A percentile compares a stretch with the other conserved stretches of the same genome.
Conservation (phyloP, 92 coral and sea anemone species). For the Ricordea florida region DNA sequence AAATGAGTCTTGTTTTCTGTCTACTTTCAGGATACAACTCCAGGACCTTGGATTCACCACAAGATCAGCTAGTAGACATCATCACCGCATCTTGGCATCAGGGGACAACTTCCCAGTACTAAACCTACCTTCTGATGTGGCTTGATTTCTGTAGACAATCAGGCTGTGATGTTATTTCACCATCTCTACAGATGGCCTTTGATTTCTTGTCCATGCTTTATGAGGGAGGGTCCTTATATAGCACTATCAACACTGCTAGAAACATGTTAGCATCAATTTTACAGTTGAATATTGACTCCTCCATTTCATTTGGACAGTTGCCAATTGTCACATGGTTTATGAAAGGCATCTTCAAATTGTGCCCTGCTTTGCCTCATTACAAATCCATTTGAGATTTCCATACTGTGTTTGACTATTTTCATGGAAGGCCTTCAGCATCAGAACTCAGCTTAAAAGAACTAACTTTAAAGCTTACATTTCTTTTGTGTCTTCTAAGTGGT, state of each 20-base stretch:
- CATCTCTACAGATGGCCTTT: slow-evolving; percentile 6
- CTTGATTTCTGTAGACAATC: neutral
- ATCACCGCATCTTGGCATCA: slow-evolving; percentile 43
- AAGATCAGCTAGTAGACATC: no score
- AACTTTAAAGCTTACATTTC: slow-evolving; percentile 20
- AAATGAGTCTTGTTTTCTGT: slow-evolving; percentile 29
- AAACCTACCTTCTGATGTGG: slow-evolving; percentile 49
- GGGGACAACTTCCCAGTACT: slow-evolving; percentile 28
- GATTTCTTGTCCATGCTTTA: slow-evolving; percentile 41
- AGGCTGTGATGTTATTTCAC: neutral
- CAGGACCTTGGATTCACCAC: slow-evolving; percentile 33
- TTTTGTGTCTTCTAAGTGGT: slow-evolving; percentile 17
- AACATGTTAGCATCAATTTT: slow-evolving; percentile 36
- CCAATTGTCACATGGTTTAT: slow-evolving; percentile 43
- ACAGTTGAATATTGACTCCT: neutral
- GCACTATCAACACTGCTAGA: slow-evolving; percentile 39
- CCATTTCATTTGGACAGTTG: slow-evolving; percentile 48
- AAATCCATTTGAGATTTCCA: slow-evolving; percentile 35
- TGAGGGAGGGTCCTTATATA: slow-evolving; percentile 16
- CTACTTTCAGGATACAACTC: slow-evolving; percentile 52
- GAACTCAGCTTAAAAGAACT: slow-evolving; percentile 24
- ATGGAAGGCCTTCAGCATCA: neutral
- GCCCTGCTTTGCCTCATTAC: slow-evolving; percentile 34
- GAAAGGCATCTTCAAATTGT: slow-evolving; percentile 47
- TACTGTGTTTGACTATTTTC: slow-evolving; percentile 16